Evolutionary conservation across 2,113 vertebrate species (phyloP).

Genomic region (Sinosuthora webbiana): DNA sequence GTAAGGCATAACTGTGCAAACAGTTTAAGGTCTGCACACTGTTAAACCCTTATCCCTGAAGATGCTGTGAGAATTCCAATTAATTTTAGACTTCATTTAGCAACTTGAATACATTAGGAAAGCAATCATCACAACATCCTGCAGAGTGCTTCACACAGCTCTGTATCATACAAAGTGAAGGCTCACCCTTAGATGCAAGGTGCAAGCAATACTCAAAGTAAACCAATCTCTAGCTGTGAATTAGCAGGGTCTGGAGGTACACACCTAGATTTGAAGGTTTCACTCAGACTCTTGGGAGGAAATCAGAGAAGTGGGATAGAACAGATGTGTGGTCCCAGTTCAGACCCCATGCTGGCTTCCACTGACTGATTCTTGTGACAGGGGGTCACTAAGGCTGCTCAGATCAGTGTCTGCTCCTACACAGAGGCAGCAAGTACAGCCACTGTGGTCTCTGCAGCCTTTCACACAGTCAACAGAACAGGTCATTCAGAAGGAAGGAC

Average conservation of each 20-base stretch:
- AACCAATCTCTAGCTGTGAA: background rate
- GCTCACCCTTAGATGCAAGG: background rate
- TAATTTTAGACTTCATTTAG: slow-evolving; percentile 53
- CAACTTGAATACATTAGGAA: slow-evolving; percentile 22
- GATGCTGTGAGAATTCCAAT: slow-evolving; percentile 31
- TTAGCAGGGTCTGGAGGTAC: background rate
- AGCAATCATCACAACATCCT: slow-evolving; percentile 17
- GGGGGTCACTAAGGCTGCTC: background rate
- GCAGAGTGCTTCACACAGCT: background rate
- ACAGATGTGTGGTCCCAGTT: background rate
- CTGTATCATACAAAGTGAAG: background rate
- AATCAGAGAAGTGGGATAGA: background rate
- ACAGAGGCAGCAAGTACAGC: fast-evolving
- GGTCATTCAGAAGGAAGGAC: background rate
- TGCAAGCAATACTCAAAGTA: background rate
- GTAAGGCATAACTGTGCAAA: slow-evolving; percentile 42
- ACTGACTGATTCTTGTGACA: fast-evolving
- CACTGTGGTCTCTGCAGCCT: background rate
- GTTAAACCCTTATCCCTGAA: slow-evolving; percentile 39
- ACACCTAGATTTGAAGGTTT: background rate
- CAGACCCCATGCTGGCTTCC: background rate
- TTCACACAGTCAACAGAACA: background rate
- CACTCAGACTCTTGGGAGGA: background rate
- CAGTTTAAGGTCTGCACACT: slow-evolving; percentile 33
- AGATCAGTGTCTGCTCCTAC: background rate